These are phyloP conservation scores for Aphis craccivora DNA, from an alignment of 1,140 invertebrate genomes.

Conservation along the genomic window DNA sequence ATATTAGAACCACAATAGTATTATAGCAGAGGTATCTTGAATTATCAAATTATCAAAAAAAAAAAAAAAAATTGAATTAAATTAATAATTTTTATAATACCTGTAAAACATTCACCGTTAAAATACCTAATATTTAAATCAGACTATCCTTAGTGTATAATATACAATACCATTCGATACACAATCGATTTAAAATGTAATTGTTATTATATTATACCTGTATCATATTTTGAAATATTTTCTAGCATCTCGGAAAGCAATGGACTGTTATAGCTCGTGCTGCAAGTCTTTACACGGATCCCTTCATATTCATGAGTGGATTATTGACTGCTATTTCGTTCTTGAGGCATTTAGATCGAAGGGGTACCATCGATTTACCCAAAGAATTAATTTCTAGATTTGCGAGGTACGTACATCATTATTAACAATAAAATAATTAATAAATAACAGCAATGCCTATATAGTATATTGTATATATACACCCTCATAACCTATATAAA, in stretches of 20 bases:
- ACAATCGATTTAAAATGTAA: neutral
- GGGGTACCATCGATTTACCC: slow-evolving; percentile 59
- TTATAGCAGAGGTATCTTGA: too few relatives aligned
- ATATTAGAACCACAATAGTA: too few relatives aligned
- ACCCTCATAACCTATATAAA: too few relatives aligned
- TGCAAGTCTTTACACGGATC: slow-evolving; percentile 79
- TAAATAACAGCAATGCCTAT: neutral
- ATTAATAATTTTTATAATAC: neutral
- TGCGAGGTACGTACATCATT: slow-evolving; percentile 59
- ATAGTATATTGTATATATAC: too few relatives aligned
- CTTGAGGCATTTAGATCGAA: slow-evolving; percentile 64
- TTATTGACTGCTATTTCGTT: slow-evolving; percentile 74
- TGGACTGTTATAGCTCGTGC: slow-evolving; percentile 77
- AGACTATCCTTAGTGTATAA: neutral
- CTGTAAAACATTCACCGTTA: neutral
- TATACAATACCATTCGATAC: neutral
- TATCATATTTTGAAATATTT: neutral
- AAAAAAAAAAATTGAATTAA: neutral
- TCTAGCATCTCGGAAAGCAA: slow-evolving; percentile 71
- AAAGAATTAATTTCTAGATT: slow-evolving; percentile 61
- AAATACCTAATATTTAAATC: neutral
- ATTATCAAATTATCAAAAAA: too few relatives aligned
- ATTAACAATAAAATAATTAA: neutral
- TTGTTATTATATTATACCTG: neutral
- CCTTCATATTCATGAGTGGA: slow-evolving; percentile 79